Evolutionary conservation across 2,113 vertebrate species (phyloP).

Genomic region (Heterotilapia buettikoferi): DNA sequence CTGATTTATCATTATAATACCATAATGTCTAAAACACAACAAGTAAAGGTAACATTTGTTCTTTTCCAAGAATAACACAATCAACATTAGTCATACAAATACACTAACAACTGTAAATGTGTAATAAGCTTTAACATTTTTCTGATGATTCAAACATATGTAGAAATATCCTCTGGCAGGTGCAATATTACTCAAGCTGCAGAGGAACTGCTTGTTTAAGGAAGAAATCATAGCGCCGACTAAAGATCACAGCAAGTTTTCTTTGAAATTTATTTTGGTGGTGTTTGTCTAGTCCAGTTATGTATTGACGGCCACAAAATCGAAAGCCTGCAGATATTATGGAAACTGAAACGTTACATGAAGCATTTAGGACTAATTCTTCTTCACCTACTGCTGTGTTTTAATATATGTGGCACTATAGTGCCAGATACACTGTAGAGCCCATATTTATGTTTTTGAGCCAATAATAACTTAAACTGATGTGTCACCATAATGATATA

Average conservation of each 20-base stretch:
- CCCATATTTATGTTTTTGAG: not conserved
- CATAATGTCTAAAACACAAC: not conserved
- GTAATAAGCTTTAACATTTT: not conserved
- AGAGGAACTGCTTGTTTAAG: not conserved
- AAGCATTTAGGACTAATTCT: not conserved
- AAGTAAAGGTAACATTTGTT: not conserved
- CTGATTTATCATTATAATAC: not conserved
- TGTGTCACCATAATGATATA: not conserved
- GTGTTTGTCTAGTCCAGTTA: not conserved
- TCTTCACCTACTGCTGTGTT: not conserved
- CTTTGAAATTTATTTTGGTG: not conserved
- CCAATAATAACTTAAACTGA: not conserved
- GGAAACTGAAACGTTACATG: rapidly evolving
- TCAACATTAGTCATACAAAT: not conserved
- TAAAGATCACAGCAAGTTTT: not conserved
- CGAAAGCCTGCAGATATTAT: not conserved
- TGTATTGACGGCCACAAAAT: not conserved
- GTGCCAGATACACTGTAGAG: not conserved
- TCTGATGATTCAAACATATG: not conserved
- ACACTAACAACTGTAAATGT: not conserved
- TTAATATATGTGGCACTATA: not conserved
- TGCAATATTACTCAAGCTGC: not conserved
- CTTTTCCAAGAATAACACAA: not conserved
- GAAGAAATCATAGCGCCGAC: not conserved
- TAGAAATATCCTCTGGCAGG: not conserved